Conservation (phyloP, 1,140 invertebrate genomes). For the Diploscapter pachys region DNA sequence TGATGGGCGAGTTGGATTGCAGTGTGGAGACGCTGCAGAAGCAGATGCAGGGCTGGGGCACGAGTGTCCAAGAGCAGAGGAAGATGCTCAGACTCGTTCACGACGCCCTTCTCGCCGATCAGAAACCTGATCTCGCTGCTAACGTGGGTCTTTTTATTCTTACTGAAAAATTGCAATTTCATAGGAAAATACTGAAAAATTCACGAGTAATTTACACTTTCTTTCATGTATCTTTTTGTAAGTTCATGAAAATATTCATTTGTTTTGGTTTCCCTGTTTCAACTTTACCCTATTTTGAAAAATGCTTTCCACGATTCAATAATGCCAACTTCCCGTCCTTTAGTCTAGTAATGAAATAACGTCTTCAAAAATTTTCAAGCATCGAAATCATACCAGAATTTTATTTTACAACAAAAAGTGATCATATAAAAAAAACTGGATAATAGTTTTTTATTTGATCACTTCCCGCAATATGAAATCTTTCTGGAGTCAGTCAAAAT, state of each 20-base stretch:
- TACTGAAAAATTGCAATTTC: background rate
- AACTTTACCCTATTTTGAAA: too few species aligned
- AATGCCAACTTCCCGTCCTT: too few species aligned
- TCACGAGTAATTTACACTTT: background rate
- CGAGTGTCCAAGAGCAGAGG: conserved; percentile 13
- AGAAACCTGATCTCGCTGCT: conserved; percentile 31
- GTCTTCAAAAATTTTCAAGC: too few species aligned
- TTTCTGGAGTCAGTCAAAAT: conserved; percentile 1
- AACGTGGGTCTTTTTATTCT: conserved; percentile 23
- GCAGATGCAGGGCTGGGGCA: conserved; percentile 22
- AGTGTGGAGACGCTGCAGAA: conserved; percentile 28
- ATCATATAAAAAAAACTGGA: background rate
- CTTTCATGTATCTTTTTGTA: too few species aligned
- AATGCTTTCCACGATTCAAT: too few species aligned
- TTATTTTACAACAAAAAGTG: conserved; percentile 32
- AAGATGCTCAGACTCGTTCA: conserved; percentile 27
- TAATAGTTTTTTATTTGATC: conserved; percentile 33
- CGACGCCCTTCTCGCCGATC: conserved; percentile 23
- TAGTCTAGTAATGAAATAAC: too few species aligned
- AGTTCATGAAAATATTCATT: too few species aligned
- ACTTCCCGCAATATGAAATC: too few species aligned
- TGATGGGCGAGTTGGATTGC: conserved; percentile 27
- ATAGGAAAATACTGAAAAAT: background rate
- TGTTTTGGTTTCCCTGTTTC: too few species aligned
- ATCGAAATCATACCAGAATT: background rate